Evolutionary conservation across 2,113 vertebrate genomes (phyloP).

Genomic region (Cairina moschata): DNA sequence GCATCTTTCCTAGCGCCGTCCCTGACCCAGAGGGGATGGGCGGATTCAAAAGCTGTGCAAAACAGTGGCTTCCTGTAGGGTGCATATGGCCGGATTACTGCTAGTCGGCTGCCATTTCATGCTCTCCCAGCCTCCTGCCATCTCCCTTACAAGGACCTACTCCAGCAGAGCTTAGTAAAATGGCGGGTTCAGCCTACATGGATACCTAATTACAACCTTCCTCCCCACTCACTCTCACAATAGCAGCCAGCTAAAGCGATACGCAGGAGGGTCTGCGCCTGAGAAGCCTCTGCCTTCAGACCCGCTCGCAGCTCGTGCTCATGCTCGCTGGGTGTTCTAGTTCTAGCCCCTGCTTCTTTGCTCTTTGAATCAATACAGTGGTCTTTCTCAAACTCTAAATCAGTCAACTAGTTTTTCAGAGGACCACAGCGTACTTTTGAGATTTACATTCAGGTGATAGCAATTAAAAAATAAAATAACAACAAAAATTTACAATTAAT

Average conservation of each 20-base stretch:
- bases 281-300: neutral
- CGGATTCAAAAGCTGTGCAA: slow-evolving; percentile 30
- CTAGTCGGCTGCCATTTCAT: slow-evolving; percentile 67
- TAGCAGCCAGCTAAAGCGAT: neutral
- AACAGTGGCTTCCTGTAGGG: slow-evolving; percentile 61
- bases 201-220: slow-evolving; percentile 64
- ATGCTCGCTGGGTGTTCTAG: neutral
- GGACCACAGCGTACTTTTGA: neutral
- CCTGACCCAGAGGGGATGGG: slow-evolving; percentile 19
- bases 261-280: neutral
- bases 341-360: neutral
- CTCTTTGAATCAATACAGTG: slow-evolving; percentile 32
- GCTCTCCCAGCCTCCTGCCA: slow-evolving; percentile 66
- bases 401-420: neutral
- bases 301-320: neutral
- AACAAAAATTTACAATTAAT: neutral
- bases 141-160: slow-evolving; percentile 66
- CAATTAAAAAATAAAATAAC: neutral
- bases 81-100: slow-evolving; percentile 69
- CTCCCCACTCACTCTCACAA: slow-evolving; percentile 45
- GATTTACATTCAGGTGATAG: neutral
- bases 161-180: slow-evolving; percentile 68
- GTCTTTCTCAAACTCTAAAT: neutral
- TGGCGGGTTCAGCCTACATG: slow-evolving; percentile 59
- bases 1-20: neutral